phyloP scores from a whole-genome alignment of 2,888 invertebrate species.

The Clostera curtula region DNA sequence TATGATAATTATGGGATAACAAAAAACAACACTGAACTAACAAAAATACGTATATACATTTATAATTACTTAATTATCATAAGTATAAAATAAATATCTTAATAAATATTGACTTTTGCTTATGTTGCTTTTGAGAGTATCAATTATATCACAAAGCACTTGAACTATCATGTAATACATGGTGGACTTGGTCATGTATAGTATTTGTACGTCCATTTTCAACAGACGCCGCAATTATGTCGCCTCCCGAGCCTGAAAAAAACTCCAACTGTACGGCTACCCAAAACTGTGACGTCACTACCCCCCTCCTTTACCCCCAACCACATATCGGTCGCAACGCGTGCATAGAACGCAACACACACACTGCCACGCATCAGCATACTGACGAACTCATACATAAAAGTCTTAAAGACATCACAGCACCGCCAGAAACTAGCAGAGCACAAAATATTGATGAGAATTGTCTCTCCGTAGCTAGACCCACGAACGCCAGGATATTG shows the following conservation, averaged over 20 bases:
- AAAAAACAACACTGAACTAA: no score
- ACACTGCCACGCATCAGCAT: constrained; percentile 70
- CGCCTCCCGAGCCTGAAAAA: constrained; percentile 44
- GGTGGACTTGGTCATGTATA: no score
- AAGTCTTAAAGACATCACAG: constrained; percentile 74
- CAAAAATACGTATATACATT: no score
- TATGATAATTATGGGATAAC: no score
- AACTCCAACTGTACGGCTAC: constrained; percentile 46
- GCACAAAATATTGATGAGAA: constrained; percentile 38
- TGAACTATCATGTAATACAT: no score
- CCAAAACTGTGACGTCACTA: constrained; percentile 46
- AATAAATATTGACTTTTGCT: no score
- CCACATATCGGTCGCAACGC: constrained; percentile 91
- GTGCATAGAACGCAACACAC: constrained; percentile 84
- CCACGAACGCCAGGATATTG: constrained; percentile 26
- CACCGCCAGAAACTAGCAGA: constrained; percentile 22
- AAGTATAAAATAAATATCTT: no score
- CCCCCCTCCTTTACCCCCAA: constrained; percentile 76
- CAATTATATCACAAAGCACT: no score
- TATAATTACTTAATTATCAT: no score
- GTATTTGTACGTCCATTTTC: constrained; percentile 5
- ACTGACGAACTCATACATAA: constrained; percentile 76
- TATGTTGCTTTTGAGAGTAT: no score
- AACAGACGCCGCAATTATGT: constrained; percentile 20
- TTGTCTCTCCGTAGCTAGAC: constrained; percentile 53